Conservation (phyloP, 2,113 vertebrate species). For the Sigmodon hispidus region DNA sequence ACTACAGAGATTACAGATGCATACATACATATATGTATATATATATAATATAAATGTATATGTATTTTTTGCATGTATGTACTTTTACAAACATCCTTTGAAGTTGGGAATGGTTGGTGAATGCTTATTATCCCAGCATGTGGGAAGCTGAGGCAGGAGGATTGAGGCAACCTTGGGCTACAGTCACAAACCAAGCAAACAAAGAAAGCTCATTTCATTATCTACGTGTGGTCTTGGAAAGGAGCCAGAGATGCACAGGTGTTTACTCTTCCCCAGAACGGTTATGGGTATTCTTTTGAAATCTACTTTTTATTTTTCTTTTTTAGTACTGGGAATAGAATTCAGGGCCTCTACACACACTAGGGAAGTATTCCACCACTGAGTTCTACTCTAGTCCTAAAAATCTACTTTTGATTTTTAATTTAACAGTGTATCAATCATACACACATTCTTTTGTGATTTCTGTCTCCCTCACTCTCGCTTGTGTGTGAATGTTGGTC, state of each 20-base stretch:
- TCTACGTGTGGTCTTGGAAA: not conserved
- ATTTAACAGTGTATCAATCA: not conserved
- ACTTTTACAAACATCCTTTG: not conserved
- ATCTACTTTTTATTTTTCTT: not conserved
- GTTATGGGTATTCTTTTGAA: conserved; percentile 15
- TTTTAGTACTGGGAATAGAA: not conserved
- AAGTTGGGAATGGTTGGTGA: not conserved
- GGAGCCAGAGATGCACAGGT: not conserved
- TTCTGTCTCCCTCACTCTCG: not conserved
- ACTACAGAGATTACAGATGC: not conserved
- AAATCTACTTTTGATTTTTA: conserved; percentile 35
- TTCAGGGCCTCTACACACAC: not conserved
- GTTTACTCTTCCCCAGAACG: conserved; percentile 14
- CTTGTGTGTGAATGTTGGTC: not conserved
- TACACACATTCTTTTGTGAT: not conserved
- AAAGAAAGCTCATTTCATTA: not conserved
- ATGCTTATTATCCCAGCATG: not conserved
- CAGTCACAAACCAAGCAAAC: not conserved
- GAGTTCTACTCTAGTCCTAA: not conserved
- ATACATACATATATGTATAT: not conserved
- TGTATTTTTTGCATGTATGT: not conserved
- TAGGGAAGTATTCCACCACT: not conserved
- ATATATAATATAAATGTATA: not conserved
- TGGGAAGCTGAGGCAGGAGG: not conserved
- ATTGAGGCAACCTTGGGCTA: not conserved